Percentiles rank a stretch among this genome's conserved stretches.
Conservation (phyloP, 2,797 vertebrate genomes). For the Kryptolebias ocellatus region DNA sequence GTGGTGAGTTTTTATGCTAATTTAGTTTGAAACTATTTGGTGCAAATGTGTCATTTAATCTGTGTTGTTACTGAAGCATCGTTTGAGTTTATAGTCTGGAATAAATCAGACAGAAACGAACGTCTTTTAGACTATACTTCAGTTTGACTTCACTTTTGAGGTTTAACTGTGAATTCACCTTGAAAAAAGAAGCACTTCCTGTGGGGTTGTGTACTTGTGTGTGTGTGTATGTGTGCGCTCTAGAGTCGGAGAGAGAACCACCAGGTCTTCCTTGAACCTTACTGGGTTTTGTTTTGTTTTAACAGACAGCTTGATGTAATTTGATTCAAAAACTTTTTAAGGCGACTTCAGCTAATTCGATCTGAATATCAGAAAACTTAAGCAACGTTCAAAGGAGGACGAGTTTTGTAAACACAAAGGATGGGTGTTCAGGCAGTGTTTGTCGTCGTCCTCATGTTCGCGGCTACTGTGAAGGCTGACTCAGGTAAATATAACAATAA, state of each 20-base stretch:
- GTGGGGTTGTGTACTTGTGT: constrained; percentile 33
- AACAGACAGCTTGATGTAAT: background rate
- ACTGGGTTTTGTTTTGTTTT: background rate
- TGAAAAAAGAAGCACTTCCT: constrained; percentile 53
- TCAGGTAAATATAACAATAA: constrained; percentile 7
- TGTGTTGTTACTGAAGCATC: fast-evolving
- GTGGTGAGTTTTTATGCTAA: no score
- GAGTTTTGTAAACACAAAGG: constrained; percentile 8
- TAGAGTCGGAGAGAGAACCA: constrained; percentile 7
- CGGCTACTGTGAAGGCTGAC: background rate
- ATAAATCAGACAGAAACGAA: background rate
- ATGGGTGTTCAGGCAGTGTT: constrained; percentile 25
- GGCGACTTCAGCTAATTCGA: background rate
- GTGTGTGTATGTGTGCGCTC: constrained; percentile 15
- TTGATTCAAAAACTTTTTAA: background rate
- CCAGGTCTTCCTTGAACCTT: fast-evolving
- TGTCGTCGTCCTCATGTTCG: constrained; percentile 30
- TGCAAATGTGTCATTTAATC: background rate
- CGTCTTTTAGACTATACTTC: fast-evolving
- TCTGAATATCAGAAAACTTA: background rate
- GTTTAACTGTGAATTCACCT: constrained; percentile 48
- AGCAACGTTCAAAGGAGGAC: background rate
- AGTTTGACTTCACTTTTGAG: constrained; percentile 37
- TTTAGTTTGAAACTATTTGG: background rate
- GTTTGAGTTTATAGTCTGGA: background rate